Percentiles rank a stretch among this genome's conserved stretches.
Evolutionary conservation across 2,797 vertebrate species (phyloP).

Genomic region (Muscicapa striata): DNA sequence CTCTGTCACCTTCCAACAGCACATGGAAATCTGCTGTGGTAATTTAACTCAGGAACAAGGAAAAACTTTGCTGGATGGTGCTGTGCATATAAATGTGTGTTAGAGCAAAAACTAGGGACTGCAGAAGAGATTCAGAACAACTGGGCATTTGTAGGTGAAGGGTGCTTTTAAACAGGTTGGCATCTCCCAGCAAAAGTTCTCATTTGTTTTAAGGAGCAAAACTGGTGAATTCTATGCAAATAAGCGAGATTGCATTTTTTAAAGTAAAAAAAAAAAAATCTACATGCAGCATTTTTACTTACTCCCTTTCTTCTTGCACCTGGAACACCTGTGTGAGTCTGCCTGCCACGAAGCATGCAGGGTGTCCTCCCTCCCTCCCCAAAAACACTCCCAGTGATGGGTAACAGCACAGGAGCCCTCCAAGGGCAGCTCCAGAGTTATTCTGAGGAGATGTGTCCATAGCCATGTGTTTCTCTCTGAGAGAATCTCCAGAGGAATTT

Average conservation of each 20-base stretch:
- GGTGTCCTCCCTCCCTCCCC: neutral
- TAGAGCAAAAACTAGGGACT: neutral
- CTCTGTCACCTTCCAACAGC: neutral
- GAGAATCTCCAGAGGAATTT: conserved; percentile 11
- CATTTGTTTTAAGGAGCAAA: neutral
- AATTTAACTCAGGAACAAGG: neutral
- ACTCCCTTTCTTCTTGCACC: neutral
- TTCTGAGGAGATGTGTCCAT: neutral
- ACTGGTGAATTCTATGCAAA: neutral
- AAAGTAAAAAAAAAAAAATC: accelerated
- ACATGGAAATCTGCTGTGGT: neutral
- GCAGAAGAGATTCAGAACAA: neutral
- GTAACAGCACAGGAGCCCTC: neutral
- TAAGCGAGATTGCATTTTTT: neutral
- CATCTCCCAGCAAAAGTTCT: neutral
- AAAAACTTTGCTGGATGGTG: neutral
- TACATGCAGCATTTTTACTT: neutral
- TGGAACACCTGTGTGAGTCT: neutral
- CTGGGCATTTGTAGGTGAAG: neutral
- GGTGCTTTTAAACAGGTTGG: neutral
- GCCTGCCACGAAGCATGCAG: neutral
- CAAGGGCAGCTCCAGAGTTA: neutral
- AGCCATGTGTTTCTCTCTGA: neutral
- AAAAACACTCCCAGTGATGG: neutral
- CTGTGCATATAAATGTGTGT: neutral